Conservation (phyloP, 2,113 vertebrate genomes). For the Arothron firmamentum region DNA sequence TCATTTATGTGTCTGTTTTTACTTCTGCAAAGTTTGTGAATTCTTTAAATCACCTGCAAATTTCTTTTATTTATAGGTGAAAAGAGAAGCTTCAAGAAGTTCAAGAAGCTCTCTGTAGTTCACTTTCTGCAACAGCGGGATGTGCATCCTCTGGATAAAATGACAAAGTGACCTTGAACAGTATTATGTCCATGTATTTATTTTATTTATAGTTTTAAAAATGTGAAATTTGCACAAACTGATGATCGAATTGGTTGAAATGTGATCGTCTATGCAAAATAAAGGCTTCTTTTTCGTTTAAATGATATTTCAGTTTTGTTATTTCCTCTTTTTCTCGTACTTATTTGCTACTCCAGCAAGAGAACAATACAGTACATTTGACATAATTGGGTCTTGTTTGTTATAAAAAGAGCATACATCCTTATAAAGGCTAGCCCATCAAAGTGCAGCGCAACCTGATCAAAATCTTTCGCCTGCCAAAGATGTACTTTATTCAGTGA, state of each 20-base stretch:
- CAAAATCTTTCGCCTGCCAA: slow-evolving; percentile 56
- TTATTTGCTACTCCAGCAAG: slow-evolving; percentile 37
- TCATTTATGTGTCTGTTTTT: no score
- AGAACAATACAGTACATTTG: slow-evolving; percentile 59
- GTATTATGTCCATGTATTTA: no score
- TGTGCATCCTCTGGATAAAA: no score
- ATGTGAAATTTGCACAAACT: no score
- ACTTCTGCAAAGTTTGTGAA: slow-evolving; percentile 1
- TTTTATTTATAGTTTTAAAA: no score
- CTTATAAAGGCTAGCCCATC: slow-evolving; percentile 67
- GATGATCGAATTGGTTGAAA: no score
- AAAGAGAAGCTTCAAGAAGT: background rate
- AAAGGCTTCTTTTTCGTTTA: slow-evolving; percentile 37
- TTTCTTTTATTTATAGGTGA: slow-evolving; percentile 38
- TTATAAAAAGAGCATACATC: slow-evolving; percentile 50
- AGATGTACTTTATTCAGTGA: slow-evolving; percentile 47
- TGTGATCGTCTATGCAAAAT: slow-evolving; percentile 56
- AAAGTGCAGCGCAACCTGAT: slow-evolving; percentile 52
- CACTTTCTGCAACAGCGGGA: background rate
- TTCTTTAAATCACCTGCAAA: background rate
- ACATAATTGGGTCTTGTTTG: slow-evolving; percentile 70
- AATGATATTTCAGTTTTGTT: slow-evolving; percentile 50
- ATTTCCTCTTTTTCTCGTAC: slow-evolving; percentile 43
- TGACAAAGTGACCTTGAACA: no score
- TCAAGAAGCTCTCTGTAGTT: background rate